Evolutionary conservation across 2,113 vertebrate genomes (phyloP).

Genomic region (Melanerpes formicivorus): DNA sequence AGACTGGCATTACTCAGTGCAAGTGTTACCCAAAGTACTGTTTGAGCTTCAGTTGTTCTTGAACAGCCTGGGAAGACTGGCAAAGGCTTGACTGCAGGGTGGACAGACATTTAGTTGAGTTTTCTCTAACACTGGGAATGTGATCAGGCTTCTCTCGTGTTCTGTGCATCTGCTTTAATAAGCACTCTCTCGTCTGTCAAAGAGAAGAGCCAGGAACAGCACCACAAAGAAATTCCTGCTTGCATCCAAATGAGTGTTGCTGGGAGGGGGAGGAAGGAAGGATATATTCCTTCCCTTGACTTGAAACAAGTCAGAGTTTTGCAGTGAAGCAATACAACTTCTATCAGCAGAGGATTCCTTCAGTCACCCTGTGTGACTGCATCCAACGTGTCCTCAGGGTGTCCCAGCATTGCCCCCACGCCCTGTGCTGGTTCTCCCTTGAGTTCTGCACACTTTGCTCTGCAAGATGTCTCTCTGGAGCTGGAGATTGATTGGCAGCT

Average conservation of each 20-base stretch:
- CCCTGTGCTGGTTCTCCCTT: neutral
- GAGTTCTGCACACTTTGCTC: neutral
- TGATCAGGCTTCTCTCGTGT: neutral
- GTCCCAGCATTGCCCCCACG: neutral
- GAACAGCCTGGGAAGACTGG: neutral
- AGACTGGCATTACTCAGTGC: fast-evolving
- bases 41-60: neutral
- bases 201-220: constrained; percentile 18
- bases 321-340: neutral
- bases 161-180: constrained; percentile 38
- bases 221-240: constrained; percentile 38
- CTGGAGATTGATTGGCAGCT: neutral
- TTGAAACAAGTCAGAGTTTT: constrained; percentile 12
- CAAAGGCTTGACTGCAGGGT: neutral
- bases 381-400: neutral
- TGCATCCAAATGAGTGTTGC: constrained; percentile 42
- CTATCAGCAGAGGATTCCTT: neutral
- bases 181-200: neutral
- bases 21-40: neutral
- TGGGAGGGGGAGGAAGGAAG: neutral
- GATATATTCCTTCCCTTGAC: neutral
- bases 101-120: neutral
- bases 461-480: neutral
- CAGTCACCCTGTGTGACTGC: neutral
- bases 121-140: neutral